phyloP scores from a whole-genome alignment of 2,113 vertebrate species.

The Carollia perspicillata region DNA sequence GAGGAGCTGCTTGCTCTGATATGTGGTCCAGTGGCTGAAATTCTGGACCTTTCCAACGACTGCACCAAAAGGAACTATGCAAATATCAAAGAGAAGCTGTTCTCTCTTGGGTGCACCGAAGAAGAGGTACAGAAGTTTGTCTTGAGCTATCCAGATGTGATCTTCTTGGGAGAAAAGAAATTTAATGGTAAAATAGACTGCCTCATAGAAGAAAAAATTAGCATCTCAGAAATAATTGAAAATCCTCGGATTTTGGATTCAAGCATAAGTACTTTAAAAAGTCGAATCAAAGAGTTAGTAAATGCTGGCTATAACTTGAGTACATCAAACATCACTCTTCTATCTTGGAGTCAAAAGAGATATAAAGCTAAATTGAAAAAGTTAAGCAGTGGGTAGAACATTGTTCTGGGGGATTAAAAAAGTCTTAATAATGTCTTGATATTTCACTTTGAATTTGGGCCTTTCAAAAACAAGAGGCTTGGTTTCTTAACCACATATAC shows the following conservation, averaged over 20 bases:
- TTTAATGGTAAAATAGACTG: slow-evolving; percentile 84
- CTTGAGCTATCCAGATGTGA: slow-evolving; percentile 70
- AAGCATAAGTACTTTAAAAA: slow-evolving; percentile 80
- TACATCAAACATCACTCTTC: slow-evolving; percentile 79
- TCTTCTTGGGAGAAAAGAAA: slow-evolving; percentile 79
- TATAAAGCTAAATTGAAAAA: slow-evolving; percentile 82
- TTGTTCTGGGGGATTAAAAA: background rate
- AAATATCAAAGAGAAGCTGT: slow-evolving; percentile 78
- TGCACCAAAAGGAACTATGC: slow-evolving; percentile 80
- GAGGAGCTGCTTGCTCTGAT: slow-evolving; percentile 81
- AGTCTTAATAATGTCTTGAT: background rate
- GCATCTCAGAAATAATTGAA: slow-evolving; percentile 77
- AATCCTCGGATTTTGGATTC: slow-evolving; percentile 81
- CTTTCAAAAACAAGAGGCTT: slow-evolving; percentile 26
- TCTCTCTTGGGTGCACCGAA: slow-evolving; percentile 73
- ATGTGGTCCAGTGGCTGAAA: slow-evolving; percentile 74
- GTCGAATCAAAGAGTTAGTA: slow-evolving; percentile 78
- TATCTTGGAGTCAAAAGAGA: slow-evolving; percentile 81
- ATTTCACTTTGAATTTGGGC: background rate
- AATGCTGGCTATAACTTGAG: slow-evolving; percentile 81
- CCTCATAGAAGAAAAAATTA: slow-evolving; percentile 81
- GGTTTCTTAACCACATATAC: background rate
- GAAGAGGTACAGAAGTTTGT: slow-evolving; percentile 77
- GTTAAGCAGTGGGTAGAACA: slow-evolving; percentile 33
- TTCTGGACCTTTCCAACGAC: slow-evolving; percentile 84